phyloP scores from a whole-genome alignment of 64 coral and sea anemone genomes.

The Montipora foliosa region DNA sequence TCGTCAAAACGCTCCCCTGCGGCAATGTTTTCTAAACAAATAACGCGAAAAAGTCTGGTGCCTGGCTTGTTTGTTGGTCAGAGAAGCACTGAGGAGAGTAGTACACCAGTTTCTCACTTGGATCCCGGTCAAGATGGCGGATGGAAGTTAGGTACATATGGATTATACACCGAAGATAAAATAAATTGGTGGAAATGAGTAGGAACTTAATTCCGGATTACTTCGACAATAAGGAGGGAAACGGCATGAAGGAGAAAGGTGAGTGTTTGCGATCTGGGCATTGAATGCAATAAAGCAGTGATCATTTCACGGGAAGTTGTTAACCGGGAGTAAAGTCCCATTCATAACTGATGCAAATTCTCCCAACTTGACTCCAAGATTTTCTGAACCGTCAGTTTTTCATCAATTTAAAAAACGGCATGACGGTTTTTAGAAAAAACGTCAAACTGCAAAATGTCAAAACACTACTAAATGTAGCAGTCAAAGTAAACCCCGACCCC shows the following conservation, averaged over 20 bases:
- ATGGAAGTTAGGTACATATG: neutral
- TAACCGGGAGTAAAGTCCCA: too few species aligned
- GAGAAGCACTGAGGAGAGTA: constrained; percentile 28
- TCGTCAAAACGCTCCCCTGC: constrained; percentile 45
- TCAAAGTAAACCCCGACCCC: too few species aligned
- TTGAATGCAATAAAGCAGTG: neutral
- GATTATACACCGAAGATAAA: too few species aligned
- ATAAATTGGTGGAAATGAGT: too few species aligned
- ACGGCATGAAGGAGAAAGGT: constrained; percentile 8
- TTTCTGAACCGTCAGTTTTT: too few species aligned
- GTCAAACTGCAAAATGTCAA: too few species aligned
- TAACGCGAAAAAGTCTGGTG: constrained; percentile 38
- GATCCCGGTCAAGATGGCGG: constrained; percentile 29
- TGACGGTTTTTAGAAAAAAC: too few species aligned
- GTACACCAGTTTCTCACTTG: neutral
- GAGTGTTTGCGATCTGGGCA: neutral
- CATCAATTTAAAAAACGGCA: too few species aligned
- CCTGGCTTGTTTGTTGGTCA: neutral
- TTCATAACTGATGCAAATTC: too few species aligned
- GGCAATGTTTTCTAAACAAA: constrained; percentile 65
- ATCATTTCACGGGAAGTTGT: too few species aligned
- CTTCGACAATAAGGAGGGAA: neutral
- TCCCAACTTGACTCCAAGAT: too few species aligned
- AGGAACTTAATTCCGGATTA: neutral
- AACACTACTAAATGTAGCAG: too few species aligned